Evolutionary conservation across 2,797 vertebrate species (phyloP).

Genomic region (Eleutherodactylus coqui): DNA sequence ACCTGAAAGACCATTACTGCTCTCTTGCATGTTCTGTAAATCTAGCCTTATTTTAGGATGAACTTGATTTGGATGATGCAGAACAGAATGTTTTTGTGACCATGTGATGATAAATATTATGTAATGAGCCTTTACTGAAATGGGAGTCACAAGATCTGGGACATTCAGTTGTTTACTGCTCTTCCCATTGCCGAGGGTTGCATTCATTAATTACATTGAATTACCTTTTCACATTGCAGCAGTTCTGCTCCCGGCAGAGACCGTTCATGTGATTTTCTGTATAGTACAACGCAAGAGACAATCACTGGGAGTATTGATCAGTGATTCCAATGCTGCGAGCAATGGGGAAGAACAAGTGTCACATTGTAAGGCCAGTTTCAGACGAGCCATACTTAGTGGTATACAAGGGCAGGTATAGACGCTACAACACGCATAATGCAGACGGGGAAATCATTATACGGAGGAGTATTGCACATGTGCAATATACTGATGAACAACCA

Average conservation of each 20-base stretch:
- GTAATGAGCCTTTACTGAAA: conserved; percentile 5
- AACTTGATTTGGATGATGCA: neutral
- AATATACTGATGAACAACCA: too few species aligned
- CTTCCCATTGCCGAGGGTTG: neutral
- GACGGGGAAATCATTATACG: too few species aligned
- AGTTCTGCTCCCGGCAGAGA: neutral
- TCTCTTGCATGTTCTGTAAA: neutral
- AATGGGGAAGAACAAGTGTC: neutral
- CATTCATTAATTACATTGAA: neutral
- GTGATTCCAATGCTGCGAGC: neutral
- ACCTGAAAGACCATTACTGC: neutral
- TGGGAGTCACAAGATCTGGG: neutral
- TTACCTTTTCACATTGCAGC: neutral
- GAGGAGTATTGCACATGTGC: too few species aligned
- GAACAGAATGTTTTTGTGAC: conserved; percentile 6
- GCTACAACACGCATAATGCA: too few species aligned
- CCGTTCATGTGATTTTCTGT: neutral
- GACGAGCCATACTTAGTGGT: too few species aligned
- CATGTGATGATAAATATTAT: conserved; percentile 5
- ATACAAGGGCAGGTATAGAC: too few species aligned
- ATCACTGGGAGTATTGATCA: neutral
- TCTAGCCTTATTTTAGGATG: neutral
- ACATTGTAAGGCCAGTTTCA: neutral
- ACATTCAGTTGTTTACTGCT: neutral
- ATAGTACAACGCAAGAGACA: neutral